These are phyloP conservation scores for Drosophila basisetae DNA, from an alignment of 2,888 invertebrate genomes.

Conservation along the genomic window DNA sequence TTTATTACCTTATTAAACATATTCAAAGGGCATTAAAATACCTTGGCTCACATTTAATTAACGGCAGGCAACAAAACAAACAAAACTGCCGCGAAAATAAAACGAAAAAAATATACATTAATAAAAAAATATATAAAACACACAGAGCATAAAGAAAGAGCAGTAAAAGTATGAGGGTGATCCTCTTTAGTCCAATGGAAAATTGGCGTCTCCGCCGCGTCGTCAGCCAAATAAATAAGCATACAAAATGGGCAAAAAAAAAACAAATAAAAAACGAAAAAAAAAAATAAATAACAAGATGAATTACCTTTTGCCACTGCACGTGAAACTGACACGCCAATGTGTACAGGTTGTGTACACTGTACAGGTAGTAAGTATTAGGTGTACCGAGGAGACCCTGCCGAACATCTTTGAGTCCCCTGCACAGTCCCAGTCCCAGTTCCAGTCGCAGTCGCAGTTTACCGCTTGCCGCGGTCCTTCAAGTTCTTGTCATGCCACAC, in stretches of 20 bases:
- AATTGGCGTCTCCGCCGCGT: conserved; percentile 42
- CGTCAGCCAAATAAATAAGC: conserved; percentile 49
- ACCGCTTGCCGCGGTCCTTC: conserved; percentile 39
- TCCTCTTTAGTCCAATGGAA: conserved; percentile 42
- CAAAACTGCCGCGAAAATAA: conserved; percentile 3
- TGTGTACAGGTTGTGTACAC: conserved; percentile 23
- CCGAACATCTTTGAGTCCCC: conserved; percentile 25
- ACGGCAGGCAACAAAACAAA: conserved; percentile 17
- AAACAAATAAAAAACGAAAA: conserved; percentile 19
- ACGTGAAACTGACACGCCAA: conserved; percentile 82
- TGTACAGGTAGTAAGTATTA: conserved; percentile 8
- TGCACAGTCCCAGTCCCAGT: background rate
- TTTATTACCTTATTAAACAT: conserved; percentile 48
- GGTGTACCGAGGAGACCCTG: conserved; percentile 23
- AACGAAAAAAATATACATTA: background rate
- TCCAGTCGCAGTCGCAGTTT: conserved; percentile 11
- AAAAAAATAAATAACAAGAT: conserved; percentile 67
- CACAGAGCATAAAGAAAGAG: background rate
- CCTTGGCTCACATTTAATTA: conserved; percentile 61
- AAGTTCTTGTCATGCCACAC: conserved; percentile 64
- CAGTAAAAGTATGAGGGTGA: conserved; percentile 19
- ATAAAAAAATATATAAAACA: background rate
- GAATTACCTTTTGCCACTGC: conserved; percentile 82
- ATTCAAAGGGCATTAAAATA: conserved; percentile 57
- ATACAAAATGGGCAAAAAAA: conserved; percentile 37